These are phyloP conservation scores for Rhogogaster chlorosoma DNA, from an alignment of 2,888 invertebrate genomes.

Conservation along the genomic window DNA sequence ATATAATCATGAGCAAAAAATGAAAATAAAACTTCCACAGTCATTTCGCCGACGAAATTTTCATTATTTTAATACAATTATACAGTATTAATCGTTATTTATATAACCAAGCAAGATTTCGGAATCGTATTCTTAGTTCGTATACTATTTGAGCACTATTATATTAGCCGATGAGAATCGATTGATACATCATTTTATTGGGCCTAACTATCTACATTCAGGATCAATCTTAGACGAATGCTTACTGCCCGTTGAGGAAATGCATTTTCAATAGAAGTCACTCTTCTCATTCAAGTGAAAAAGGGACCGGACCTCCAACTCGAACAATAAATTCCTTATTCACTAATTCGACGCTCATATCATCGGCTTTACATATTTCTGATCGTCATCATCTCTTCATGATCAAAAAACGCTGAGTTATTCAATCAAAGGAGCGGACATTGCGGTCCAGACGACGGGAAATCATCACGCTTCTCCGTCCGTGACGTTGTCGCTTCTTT, in stretches of 20 bases:
- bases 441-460: neutral
- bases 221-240: neutral
- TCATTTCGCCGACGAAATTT: neutral
- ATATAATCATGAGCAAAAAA: neutral
- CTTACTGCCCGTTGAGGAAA: neutral
- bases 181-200: neutral
- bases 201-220: neutral
- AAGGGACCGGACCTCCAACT: neutral
- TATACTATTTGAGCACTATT: neutral
- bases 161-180: neutral
- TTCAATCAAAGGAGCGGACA: neutral
- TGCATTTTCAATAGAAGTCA: neutral
- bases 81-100: neutral
- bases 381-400: neutral
- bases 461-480: conserved; percentile 18
- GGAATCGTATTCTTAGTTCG: neutral
- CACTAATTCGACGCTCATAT: neutral
- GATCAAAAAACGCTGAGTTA: neutral
- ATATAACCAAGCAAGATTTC: neutral
- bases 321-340: neutral
- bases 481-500: conserved; percentile 58
- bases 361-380: neutral
- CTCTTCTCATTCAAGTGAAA: neutral
- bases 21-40: neutral
- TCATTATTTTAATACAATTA: neutral